Base-by-base conservation (phyloP, 2,113 vertebrate genomes). In the Regulus satrapa region DNA sequence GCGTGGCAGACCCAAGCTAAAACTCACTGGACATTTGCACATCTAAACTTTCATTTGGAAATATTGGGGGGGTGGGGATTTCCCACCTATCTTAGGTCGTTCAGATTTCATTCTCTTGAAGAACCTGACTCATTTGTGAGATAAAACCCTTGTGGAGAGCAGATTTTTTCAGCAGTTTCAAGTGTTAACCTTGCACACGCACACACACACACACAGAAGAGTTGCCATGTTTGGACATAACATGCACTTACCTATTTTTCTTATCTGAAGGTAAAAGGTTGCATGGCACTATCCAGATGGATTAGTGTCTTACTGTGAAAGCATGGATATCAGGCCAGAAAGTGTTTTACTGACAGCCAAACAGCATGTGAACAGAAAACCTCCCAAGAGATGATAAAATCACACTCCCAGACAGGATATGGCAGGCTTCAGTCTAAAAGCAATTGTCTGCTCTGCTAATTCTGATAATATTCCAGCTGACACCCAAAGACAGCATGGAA, bases 61-160 rank as follows among this genome's bases (percentile, higher is more conserved):
- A 66, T 28, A 87, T 2, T 20, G 2, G 2, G 6, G 2, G 5
- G 2, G 4, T 4, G 1, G 2, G 3, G 17, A 64, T 61, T 75
- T 81, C 55, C 14, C 31, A 85, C 16, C 18, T 61, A 7, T 66
- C 41, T 77, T 26, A 61, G 18, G 10, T 79, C 31, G 66, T 18
- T 85, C 40, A 83, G 2, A 69, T 69, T 52, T 92, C 28, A 66
- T 12, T 20, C 29, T 62, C 62, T 34, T 5, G 4, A 82, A 24
- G 17, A 85, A 85, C 10, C 1, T 36, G 23, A 61, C 38, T 25
- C 13, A 5, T 38, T 28, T 54, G 24, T 68, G 59, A 46, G 25
- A 73, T 29, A 79, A 95, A 78, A 34, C 7, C 15, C 38, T 29
- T 28, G 4, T 3, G 4, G 28, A 63, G 7, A 68, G 40, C 8